These are phyloP conservation scores for Porites cylindrica DNA, from an alignment of 92 coral and sea anemone species.

Conservation along the genomic window DNA sequence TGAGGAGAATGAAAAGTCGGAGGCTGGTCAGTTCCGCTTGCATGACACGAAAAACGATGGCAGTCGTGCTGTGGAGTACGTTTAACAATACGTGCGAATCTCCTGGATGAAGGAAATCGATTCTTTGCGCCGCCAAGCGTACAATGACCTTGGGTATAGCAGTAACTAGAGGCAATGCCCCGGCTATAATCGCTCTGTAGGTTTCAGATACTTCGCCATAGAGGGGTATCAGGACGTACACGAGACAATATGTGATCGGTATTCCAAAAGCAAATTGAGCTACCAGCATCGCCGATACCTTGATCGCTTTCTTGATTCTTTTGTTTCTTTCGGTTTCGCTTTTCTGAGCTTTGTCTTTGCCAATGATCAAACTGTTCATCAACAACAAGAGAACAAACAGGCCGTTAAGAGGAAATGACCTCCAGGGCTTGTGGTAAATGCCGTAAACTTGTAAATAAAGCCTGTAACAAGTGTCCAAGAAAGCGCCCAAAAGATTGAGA, in stretches of 20 bases:
- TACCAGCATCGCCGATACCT: constrained; percentile 38
- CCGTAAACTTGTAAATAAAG: constrained; percentile 60
- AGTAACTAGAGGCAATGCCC: constrained; percentile 39
- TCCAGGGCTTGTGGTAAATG: constrained; percentile 57
- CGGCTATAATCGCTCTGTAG: constrained; percentile 7
- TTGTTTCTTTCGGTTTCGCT: background rate
- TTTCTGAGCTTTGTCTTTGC: constrained; percentile 15
- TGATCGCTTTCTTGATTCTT: constrained; percentile 11
- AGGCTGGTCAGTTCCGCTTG: constrained; percentile 71
- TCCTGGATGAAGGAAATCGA: constrained; percentile 63
- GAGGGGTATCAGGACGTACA: constrained; percentile 1
- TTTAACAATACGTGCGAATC: constrained; percentile 49
- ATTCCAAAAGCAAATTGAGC: constrained; percentile 56
- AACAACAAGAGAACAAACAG: constrained; percentile 52
- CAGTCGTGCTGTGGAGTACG: constrained; percentile 36
- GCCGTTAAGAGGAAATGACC: constrained; percentile 51
- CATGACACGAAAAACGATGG: constrained; percentile 68
- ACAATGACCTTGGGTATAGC: constrained; percentile 57
- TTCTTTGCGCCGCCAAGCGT: constrained; percentile 62
- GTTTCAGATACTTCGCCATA: constrained; percentile 6
- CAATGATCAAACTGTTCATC: constrained; percentile 53
- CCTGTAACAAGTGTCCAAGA: constrained; percentile 61
- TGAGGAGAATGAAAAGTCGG: constrained; percentile 57
- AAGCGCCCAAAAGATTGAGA: constrained; percentile 60
- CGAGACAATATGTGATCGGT: constrained; percentile 18